Percentiles rank a stretch among this genome's conserved stretches.
These are phyloP conservation scores for Lasioglossum marginatum DNA, from an alignment of 2,888 invertebrate genomes.

Conservation along the genomic window DNA sequence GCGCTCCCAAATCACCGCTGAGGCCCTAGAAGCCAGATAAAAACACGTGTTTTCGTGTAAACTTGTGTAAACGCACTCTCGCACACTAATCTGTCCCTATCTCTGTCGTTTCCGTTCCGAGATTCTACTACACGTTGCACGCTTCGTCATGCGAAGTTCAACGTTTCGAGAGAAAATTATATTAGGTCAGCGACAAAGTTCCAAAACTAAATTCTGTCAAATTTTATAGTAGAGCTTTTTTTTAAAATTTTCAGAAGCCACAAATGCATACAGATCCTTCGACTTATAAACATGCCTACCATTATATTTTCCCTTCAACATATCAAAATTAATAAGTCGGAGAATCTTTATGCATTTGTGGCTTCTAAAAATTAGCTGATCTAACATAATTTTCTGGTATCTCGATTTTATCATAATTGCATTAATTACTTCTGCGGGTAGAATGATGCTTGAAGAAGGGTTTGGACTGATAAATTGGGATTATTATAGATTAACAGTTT, in stretches of 20 bases:
- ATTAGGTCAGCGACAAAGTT: not conserved
- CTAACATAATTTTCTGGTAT: not conserved
- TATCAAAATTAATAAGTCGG: too few species aligned
- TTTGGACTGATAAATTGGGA: not conserved
- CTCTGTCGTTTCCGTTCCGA: not conserved
- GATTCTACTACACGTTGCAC: not conserved
- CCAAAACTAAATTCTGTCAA: too few species aligned
- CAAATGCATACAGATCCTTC: too few species aligned
- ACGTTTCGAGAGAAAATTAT: not conserved
- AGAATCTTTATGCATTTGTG: too few species aligned
- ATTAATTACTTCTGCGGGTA: not conserved
- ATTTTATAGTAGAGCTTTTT: too few species aligned
- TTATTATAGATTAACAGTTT: not conserved
- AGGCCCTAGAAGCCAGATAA: conserved; percentile 87
- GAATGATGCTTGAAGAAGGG: not conserved
- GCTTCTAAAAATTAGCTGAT: too few species aligned
- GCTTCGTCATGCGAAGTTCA: not conserved
- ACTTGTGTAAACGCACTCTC: not conserved
- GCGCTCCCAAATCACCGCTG: conserved; percentile 90
- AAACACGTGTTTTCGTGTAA: not conserved
- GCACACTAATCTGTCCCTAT: not conserved
- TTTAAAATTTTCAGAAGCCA: too few species aligned
- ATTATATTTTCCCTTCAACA: too few species aligned
- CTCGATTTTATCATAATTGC: not conserved
- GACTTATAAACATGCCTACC: too few species aligned